Percentiles rank a stretch among this genome's conserved stretches.
These are phyloP conservation scores for Bicyclus anynana DNA, from an alignment of 1,140 invertebrate species.

Conservation along the genomic window DNA sequence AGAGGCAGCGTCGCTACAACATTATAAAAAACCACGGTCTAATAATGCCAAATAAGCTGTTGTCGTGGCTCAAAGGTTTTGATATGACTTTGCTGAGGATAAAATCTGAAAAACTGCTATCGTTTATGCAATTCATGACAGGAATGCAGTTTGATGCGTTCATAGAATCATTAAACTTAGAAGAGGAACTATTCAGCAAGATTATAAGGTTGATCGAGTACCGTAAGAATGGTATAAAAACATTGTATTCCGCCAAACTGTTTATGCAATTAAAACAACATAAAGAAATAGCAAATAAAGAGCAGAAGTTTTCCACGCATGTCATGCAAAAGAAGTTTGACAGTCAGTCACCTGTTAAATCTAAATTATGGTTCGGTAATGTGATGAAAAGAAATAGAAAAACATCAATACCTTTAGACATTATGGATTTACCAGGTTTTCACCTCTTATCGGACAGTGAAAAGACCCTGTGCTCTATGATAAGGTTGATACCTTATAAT, in stretches of 20 bases:
- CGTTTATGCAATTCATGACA: conserved; percentile 85
- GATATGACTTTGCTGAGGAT: conserved; percentile 80
- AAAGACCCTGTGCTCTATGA: conserved; percentile 85
- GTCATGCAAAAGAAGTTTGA: conserved; percentile 59
- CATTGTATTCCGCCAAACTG: conserved; percentile 81
- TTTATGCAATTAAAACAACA: conserved; percentile 82
- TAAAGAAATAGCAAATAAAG: conserved; percentile 78
- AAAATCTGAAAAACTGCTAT: conserved; percentile 80
- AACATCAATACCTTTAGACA: conserved; percentile 81
- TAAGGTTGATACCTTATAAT: conserved; percentile 85
- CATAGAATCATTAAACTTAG: conserved; percentile 85
- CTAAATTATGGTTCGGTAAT: conserved; percentile 33
- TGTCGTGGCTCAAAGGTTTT: conserved; percentile 81
- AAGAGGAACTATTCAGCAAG: conserved; percentile 82
- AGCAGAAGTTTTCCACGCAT: conserved; percentile 72
- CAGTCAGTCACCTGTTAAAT: conserved; percentile 44
- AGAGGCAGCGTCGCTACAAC: conserved; percentile 83
- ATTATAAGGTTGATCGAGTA: conserved; percentile 83
- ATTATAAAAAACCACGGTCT: conserved; percentile 89
- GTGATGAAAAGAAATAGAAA: conserved; percentile 37
- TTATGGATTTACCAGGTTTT: conserved; percentile 87
- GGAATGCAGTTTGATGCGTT: conserved; percentile 87
- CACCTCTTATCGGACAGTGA: conserved; percentile 86
- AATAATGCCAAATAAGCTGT: conserved; percentile 83
- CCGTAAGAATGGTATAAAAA: conserved; percentile 84